phyloP scores from a whole-genome alignment of 2,113 vertebrate species.

The Bambusicola thoracicus region DNA sequence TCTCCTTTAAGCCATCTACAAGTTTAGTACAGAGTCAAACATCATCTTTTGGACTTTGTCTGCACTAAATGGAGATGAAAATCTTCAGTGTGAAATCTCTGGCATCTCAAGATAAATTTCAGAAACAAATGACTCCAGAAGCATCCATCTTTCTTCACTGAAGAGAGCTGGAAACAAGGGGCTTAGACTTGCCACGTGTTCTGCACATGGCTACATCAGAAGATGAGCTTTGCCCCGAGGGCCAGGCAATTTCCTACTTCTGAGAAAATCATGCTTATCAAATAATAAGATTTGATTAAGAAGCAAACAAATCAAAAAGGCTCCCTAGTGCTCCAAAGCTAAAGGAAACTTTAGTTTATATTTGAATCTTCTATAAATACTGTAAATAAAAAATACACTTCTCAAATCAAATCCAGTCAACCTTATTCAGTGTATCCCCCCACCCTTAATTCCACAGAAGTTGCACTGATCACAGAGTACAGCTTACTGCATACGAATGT shows the following conservation, averaged over 20 bases:
- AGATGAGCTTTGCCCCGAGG: neutral
- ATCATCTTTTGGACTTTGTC: neutral
- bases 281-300: neutral
- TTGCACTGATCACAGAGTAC: neutral
- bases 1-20: neutral
- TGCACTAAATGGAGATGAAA: neutral
- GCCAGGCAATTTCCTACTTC: slow-evolving; percentile 4
- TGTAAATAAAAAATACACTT: neutral
- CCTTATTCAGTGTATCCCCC: neutral
- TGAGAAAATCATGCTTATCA: neutral
- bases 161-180: neutral
- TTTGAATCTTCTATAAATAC: slow-evolving; percentile 3
- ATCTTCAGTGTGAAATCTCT: neutral
- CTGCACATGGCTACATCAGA: neutral
- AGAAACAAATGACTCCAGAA: neutral
- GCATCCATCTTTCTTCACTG: neutral
- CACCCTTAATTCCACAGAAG: neutral
- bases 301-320: slow-evolving; percentile 26
- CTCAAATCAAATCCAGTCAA: neutral
- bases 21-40: neutral
- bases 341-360: neutral
- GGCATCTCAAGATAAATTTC: neutral
- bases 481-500: neutral
- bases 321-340: neutral
- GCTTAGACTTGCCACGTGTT: neutral